These are phyloP conservation scores for Balanococcus diminutus DNA, from an alignment of 2,888 invertebrate species.

Conservation along the genomic window DNA sequence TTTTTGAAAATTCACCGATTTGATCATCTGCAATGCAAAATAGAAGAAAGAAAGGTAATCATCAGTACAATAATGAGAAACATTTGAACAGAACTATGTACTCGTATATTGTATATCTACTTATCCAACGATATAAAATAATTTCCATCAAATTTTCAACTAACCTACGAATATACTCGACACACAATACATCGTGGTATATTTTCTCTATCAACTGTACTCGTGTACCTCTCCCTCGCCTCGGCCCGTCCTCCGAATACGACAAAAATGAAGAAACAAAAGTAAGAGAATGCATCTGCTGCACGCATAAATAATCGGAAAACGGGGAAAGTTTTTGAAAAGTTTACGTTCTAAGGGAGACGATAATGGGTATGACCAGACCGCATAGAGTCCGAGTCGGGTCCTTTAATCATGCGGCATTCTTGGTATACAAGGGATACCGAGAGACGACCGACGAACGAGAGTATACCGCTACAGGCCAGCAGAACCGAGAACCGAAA, in stretches of 20 bases:
- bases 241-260: no score
- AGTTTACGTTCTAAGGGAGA: slow-evolving; percentile 55
- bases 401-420: slow-evolving; percentile 55
- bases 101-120: no score
- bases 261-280: slow-evolving; percentile 39
- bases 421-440: slow-evolving; percentile 48
- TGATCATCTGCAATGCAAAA: no score
- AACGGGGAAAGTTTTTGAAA: slow-evolving; percentile 55
- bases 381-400: slow-evolving; percentile 52
- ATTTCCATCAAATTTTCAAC: background rate
- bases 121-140: no score
- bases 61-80: no score
- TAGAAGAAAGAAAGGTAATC: no score
- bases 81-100: no score
- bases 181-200: background rate
- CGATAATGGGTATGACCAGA: slow-evolving; percentile 54
- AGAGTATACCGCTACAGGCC: background rate
- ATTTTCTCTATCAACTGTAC: background rate
- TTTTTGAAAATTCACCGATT: no score
- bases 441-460: background rate
- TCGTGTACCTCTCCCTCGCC: no score
- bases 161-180: background rate
- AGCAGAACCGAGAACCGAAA: background rate
- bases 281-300: slow-evolving; percentile 54
- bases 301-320: slow-evolving; percentile 54